A percentile compares a stretch with the other conserved stretches of the same genome.
These are phyloP conservation scores for Ploceus nigricollis DNA, from an alignment of 2,113 vertebrate genomes.

Conservation along the genomic window DNA sequence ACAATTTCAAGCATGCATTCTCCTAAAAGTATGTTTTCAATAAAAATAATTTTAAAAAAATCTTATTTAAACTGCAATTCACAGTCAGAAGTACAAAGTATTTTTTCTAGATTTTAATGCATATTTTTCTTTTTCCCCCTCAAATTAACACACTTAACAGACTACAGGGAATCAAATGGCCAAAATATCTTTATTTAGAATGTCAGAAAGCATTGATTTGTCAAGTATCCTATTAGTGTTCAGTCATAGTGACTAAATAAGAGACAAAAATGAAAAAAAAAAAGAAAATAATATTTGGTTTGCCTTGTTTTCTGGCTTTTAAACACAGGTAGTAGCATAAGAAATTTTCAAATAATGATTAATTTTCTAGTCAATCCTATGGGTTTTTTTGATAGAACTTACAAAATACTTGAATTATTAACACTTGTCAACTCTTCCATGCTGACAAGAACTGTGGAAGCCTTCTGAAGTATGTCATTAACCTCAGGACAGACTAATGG, in stretches of 20 bases:
- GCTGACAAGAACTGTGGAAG: background rate
- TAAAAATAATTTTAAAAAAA: background rate
- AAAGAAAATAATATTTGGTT: background rate
- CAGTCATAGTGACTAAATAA: background rate
- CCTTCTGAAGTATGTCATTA: background rate
- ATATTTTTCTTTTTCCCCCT: background rate
- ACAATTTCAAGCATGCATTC: background rate
- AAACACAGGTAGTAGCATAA: background rate
- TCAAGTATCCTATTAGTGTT: background rate
- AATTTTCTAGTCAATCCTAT: background rate
- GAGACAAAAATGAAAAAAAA: background rate
- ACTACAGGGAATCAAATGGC: background rate
- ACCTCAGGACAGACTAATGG: background rate
- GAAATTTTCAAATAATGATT: background rate
- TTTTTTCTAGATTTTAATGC: background rate
- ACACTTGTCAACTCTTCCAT: background rate
- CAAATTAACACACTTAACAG: background rate
- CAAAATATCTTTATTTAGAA: background rate
- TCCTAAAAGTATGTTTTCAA: background rate
- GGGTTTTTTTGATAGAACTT: background rate
- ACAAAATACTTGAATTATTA: background rate
- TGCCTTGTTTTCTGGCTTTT: background rate
- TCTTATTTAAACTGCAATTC: background rate
- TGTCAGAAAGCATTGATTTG: background rate
- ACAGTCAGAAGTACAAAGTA: background rate